Percentiles rank a stretch among this genome's conserved stretches.
These are phyloP conservation scores for Drosophila hamatofila DNA, from an alignment of 2,888 invertebrate species.

Conservation along the genomic window DNA sequence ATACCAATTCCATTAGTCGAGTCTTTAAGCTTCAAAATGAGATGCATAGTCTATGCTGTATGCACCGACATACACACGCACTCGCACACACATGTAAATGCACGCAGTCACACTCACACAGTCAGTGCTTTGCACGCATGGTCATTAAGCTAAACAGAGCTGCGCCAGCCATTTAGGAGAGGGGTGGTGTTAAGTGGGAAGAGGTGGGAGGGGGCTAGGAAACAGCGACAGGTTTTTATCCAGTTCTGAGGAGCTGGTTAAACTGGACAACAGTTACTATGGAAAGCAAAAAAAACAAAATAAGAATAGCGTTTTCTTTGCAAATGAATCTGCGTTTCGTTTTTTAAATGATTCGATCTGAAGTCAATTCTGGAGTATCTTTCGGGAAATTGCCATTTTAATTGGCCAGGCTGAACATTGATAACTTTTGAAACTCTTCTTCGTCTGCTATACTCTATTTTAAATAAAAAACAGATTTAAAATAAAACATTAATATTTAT, in stretches of 20 bases:
- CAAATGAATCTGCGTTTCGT: slow-evolving; percentile 3
- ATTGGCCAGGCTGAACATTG: not conserved
- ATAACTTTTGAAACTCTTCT: not conserved
- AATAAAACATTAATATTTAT: too few relatives aligned
- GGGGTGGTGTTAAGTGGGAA: not conserved
- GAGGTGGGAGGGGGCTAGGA: not conserved
- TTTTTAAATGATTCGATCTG: not conserved
- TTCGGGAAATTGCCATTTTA: not conserved
- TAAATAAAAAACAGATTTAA: too few relatives aligned
- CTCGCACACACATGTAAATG: not conserved
- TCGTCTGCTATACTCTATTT: too few relatives aligned
- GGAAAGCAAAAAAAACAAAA: slow-evolving; percentile 38
- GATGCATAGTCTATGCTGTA: not conserved
- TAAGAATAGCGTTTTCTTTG: slow-evolving; percentile 20
- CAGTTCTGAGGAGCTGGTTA: slow-evolving; percentile 63
- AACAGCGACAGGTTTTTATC: slow-evolving; percentile 70
- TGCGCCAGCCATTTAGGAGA: slow-evolving; percentile 14
- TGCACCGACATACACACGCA: not conserved
- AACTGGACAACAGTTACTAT: slow-evolving; percentile 50
- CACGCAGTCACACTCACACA: not conserved
- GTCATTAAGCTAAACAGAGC: slow-evolving; percentile 59
- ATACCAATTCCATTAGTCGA: too few relatives aligned
- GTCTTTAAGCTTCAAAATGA: too few relatives aligned
- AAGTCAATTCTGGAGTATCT: not conserved
- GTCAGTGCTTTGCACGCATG: slow-evolving; percentile 41